phyloP scores from a whole-genome alignment of 2,888 invertebrate genomes.

The Idaea aversata region DNA sequence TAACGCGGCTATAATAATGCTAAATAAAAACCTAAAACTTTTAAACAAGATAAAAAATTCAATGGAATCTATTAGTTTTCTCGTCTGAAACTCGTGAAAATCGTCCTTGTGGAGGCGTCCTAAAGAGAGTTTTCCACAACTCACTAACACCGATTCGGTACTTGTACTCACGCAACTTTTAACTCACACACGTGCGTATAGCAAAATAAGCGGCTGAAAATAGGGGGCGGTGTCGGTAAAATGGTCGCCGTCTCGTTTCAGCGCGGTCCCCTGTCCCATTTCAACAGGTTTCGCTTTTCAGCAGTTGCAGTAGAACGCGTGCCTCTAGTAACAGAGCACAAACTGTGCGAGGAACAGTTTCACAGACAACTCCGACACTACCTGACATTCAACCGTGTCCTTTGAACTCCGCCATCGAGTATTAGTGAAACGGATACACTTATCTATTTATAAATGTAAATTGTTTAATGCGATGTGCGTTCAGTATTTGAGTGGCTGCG shows the following conservation, averaged over 20 bases:
- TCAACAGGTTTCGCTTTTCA: conserved; percentile 80
- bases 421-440: conserved; percentile 60
- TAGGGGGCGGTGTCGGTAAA: conserved; percentile 42
- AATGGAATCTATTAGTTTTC: conserved; percentile 48
- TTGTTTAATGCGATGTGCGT: conserved; percentile 55
- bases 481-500: conserved; percentile 55
- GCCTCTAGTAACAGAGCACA: conserved; percentile 76
- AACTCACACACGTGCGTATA: conserved; percentile 68
- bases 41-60: conserved; percentile 37
- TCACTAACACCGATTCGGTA: conserved; percentile 68
- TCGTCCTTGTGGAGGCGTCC: conserved; percentile 68
- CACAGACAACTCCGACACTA: conserved; percentile 71
- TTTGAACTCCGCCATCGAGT: conserved; percentile 54
- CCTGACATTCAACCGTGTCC: conserved; percentile 67
- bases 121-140: conserved; percentile 77
- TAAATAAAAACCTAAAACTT: conserved; percentile 27
- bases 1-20: conserved; percentile 3
- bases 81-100: conserved; percentile 58
- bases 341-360: conserved; percentile 73
- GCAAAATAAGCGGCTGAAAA: conserved; percentile 75
- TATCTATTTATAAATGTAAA: conserved; percentile 72
- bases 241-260: conserved; percentile 50
- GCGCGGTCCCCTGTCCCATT: conserved; percentile 69
- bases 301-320: conserved; percentile 74
- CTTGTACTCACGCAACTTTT: conserved; percentile 70